A percentile compares a stretch with the other conserved stretches of the same genome.
Conservation (phyloP, 2,797 vertebrate species). For the Falco peregrinus region DNA sequence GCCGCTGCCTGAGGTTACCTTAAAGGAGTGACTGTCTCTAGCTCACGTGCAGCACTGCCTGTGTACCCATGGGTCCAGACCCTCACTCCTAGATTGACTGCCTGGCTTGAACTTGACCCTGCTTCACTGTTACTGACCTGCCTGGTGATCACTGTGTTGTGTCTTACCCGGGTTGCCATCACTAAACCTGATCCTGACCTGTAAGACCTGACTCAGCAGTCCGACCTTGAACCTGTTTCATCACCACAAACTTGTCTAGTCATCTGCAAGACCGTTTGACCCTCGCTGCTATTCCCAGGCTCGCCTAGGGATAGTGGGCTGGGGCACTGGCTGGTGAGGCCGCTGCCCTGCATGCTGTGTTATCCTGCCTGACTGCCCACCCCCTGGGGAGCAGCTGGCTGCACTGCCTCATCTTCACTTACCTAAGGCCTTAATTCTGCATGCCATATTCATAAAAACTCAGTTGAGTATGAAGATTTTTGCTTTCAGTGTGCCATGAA, state of each 20-base stretch:
- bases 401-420: not conserved
- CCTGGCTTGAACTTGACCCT: not conserved
- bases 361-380: not conserved
- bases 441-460: not conserved
- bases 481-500: not conserved
- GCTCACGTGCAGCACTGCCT: not conserved
- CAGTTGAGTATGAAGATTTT: not conserved
- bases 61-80: rapidly evolving
- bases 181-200: not conserved
- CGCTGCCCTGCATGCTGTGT: not conserved
- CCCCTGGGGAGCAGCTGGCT: not conserved
- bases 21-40: not conserved
- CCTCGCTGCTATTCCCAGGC: not conserved
- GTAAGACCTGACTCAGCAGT: not conserved
- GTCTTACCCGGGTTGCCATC: not conserved
- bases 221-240: not conserved
- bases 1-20: not conserved
- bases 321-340: not conserved
- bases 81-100: too few relatives aligned
- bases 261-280: not conserved
- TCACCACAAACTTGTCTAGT: not conserved
- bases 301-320: not conserved
- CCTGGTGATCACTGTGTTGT: not conserved
- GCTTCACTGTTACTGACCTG: not conserved
- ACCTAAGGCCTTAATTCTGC: not conserved